Evolutionary conservation across 2,888 invertebrate genomes (phyloP).

Genomic region (Drosophila suboccidentalis): DNA sequence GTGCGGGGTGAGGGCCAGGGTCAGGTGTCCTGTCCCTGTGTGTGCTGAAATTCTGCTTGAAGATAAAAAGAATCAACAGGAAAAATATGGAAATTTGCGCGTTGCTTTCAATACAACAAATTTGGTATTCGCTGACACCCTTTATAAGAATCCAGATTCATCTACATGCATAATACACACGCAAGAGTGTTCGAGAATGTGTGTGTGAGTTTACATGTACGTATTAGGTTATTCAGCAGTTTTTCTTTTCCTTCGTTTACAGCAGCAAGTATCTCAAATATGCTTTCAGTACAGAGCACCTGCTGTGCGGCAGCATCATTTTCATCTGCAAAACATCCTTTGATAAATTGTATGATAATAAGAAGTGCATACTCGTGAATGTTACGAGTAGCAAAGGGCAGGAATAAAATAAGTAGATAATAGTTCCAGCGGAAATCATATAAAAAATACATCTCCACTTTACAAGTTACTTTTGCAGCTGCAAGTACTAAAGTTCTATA

Average conservation of each 20-base stretch:
- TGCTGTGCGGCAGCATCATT: slow-evolving; percentile 53
- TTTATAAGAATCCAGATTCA: slow-evolving; percentile 21
- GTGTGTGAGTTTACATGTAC: slow-evolving; percentile 28
- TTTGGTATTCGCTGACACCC: slow-evolving; percentile 38
- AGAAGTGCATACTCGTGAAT: slow-evolving; percentile 26
- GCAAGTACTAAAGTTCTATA: neutral
- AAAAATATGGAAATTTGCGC: slow-evolving; percentile 54
- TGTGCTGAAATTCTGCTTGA: slow-evolving; percentile 37
- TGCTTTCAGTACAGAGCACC: slow-evolving; percentile 45
- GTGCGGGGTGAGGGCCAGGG: neutral
- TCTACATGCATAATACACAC: slow-evolving; percentile 27
- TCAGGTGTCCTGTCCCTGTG: slow-evolving; percentile 35
- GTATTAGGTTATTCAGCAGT: slow-evolving; percentile 62
- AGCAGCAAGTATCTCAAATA: slow-evolving; percentile 53
- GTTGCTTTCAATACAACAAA: slow-evolving; percentile 61
- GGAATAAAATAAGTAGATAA: neutral
- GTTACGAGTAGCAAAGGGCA: slow-evolving; percentile 10
- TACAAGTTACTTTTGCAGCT: neutral
- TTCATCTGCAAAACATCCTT: slow-evolving; percentile 36
- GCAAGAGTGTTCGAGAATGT: slow-evolving; percentile 1
- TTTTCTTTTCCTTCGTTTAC: neutral
- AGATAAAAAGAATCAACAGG: slow-evolving; percentile 21
- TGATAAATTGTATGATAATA: slow-evolving; percentile 63
- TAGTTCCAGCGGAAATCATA: slow-evolving; percentile 5
- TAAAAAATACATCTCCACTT: slow-evolving; percentile 14